These are phyloP conservation scores for Microctonus brassicae DNA, from an alignment of 2,888 invertebrate genomes.

Conservation along the genomic window DNA sequence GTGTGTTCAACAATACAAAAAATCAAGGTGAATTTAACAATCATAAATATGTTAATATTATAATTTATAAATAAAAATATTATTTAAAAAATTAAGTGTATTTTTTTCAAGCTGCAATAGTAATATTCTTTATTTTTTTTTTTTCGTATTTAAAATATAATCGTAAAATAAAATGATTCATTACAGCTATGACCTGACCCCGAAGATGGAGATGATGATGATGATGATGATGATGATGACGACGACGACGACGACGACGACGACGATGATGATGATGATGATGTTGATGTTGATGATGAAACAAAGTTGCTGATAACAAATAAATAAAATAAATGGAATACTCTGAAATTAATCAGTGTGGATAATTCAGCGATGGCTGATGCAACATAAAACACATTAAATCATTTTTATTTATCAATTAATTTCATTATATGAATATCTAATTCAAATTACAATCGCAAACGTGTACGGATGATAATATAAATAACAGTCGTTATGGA, in stretches of 20 bases:
- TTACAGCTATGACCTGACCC: slow-evolving; percentile 29
- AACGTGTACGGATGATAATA: not conserved
- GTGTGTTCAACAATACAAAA: not conserved
- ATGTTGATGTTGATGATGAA: too few species aligned
- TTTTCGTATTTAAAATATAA: too few species aligned
- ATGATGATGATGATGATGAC: too few species aligned
- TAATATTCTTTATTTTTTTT: not conserved
- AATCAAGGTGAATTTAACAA: not conserved
- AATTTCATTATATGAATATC: slow-evolving; percentile 13
- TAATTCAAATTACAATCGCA: not conserved
- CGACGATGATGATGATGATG: too few species aligned
- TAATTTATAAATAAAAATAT: not conserved
- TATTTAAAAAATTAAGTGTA: not conserved
- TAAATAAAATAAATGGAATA: slow-evolving; percentile 16
- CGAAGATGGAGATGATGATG: too few species aligned
- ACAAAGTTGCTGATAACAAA: not conserved
- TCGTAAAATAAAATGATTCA: too few species aligned
- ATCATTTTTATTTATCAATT: slow-evolving; percentile 10
- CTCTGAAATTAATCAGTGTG: slow-evolving; percentile 29
- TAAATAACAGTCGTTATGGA: too few species aligned
- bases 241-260: too few species aligned
- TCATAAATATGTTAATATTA: not conserved
- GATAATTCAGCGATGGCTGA: not conserved
- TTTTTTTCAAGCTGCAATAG: not conserved
- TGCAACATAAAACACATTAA: slow-evolving; percentile 7